Conservation (phyloP, 2,888 invertebrate genomes). For the Cryptocephalus moraei region DNA sequence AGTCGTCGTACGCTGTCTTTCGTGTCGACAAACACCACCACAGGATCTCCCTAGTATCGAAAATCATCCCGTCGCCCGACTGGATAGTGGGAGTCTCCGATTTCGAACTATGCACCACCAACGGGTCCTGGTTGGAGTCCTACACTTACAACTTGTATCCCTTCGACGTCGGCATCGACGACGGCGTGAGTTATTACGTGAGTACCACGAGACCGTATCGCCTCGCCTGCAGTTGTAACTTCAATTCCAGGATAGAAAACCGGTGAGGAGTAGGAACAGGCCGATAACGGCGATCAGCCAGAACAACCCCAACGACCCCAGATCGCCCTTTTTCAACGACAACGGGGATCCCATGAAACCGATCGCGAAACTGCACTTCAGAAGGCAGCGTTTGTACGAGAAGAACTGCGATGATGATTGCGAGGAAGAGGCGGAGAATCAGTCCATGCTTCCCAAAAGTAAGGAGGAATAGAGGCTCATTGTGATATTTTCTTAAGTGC, state of each 20-base stretch:
- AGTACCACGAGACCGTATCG: conserved; percentile 17
- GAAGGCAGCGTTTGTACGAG: conserved; percentile 65
- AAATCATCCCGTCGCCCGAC: conserved; percentile 92
- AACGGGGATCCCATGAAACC: conserved; percentile 71
- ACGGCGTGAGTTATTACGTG: conserved; percentile 73
- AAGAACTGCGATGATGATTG: conserved; percentile 51
- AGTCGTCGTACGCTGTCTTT: conserved; percentile 74
- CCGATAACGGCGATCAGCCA: conserved; percentile 75
- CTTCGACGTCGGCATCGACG: conserved; percentile 89
- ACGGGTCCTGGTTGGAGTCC: conserved; percentile 79
- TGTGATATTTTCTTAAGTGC: no score
- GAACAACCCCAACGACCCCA: conserved; percentile 69
- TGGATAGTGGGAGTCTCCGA: conserved; percentile 92
- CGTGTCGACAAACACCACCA: conserved; percentile 84
- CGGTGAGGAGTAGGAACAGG: conserved; percentile 33
- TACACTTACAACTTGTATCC: conserved; percentile 79
- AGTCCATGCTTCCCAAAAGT: not conserved
- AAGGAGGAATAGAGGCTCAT: no score
- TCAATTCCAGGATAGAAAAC: no score
- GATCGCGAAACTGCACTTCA: conserved; percentile 70
- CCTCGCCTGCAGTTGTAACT: not conserved
- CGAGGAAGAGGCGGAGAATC: not conserved
- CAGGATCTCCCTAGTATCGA: conserved; percentile 82
- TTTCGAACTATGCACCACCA: conserved; percentile 73
- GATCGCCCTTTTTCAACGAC: conserved; percentile 82